Evolutionary conservation across 1,140 invertebrate genomes (phyloP), one percentile per base, ranked within the genome.

Genomic region (Bombus superbus): DNA sequence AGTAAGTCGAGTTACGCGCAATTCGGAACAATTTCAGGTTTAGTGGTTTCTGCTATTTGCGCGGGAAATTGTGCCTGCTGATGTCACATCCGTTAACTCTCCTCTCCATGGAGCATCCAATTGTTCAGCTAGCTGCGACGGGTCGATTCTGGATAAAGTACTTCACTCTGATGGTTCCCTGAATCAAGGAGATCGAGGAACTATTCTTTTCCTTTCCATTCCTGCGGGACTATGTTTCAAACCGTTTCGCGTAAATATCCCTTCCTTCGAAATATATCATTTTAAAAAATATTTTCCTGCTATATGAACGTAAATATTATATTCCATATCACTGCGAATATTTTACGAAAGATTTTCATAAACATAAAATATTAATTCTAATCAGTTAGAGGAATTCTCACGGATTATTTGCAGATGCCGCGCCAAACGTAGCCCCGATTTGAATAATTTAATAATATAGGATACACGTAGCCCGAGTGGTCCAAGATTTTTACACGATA

Each of bases 21-120:
- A 94, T 94, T 94, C 91, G 91, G 92, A 89, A 94, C 93, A 93
- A 94, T 93, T 94, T 94, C 92, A 91, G 93, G 89, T 92, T 94
- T 93, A 93, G 93, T 92, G 92, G 93, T 94, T 93, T 93, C 93
- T 94, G 92, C 93, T 94, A 94, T 94, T 94, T 93, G 92, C 90
- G 85, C 92, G 89, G 93, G 93, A 94, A 94, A 94, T 94, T 94
- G 93, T 93, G 92, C 92, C 91, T 93, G 93, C 93, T 94, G 93
- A 94, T 93, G 93, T 94, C 93, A 93, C 92, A 93, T 94, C 94
- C 94, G 93, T 92, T 93, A 91, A 89, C 90, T 92, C 93, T 71
- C 75, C 85, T 83, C 80, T 75, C 47, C 83, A 40, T 64, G 68
- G 71, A 88, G 53, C 83, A 66, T 82, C 53, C 90, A 84, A 91